Percentiles rank a stretch among this genome's conserved stretches.
These are phyloP conservation scores for Eclectus roratus DNA, from an alignment of 2,113 vertebrate species.

Conservation along the genomic window DNA sequence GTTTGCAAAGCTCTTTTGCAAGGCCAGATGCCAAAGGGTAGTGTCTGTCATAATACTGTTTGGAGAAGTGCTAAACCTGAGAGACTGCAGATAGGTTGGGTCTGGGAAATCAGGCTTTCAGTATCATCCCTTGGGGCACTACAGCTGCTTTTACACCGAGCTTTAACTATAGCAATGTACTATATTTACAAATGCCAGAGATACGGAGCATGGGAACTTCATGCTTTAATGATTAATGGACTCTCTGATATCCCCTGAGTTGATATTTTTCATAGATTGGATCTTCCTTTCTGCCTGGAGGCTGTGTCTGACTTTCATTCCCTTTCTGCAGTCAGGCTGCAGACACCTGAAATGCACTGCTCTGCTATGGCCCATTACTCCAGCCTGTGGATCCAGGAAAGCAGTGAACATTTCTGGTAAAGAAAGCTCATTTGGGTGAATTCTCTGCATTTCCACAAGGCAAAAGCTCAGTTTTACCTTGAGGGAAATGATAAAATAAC, in stretches of 20 bases:
- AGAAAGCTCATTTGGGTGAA: neutral
- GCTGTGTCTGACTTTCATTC: constrained; percentile 50
- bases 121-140: neutral
- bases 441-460: neutral
- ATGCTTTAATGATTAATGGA: constrained; percentile 4
- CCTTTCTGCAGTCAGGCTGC: constrained; percentile 1
- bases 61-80: neutral
- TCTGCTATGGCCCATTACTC: neutral
- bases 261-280: constrained; percentile 11
- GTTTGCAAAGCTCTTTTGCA: neutral
- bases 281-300: constrained; percentile 31
- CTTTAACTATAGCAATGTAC: neutral
- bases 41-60: neutral
- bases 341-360: neutral
- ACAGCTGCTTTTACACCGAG: neutral
- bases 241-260: constrained; percentile 16
- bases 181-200: neutral
- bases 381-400: neutral
- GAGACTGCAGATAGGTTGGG: neutral
- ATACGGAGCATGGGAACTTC: neutral
- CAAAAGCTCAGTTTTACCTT: neutral
- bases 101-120: neutral
- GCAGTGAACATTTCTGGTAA: neutral
- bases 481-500: neutral
- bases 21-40: neutral